Base-by-base conservation (phyloP, 1,140 invertebrate species). In the Caerostris extrusa region DNA sequence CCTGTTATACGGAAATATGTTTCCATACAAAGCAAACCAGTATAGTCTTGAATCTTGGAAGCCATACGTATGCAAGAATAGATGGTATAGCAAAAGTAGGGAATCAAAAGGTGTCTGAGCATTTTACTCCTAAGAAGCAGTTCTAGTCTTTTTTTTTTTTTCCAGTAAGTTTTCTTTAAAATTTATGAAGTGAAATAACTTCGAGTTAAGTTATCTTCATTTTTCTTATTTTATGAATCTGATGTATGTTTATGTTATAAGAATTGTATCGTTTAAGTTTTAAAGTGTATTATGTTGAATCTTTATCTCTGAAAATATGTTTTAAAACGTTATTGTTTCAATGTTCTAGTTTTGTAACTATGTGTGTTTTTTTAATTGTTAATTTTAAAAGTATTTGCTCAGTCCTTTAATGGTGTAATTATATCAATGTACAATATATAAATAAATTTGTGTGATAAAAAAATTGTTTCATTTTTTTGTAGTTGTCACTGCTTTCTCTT, bases 401-500 rank as follows among this genome's bases (percentile, higher is more conserved):
- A 94, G 93, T 86, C 93, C 93, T 81, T 85, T 90, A 87, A 90
- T 94, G 86, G 87, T 90, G 83, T 87, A 87, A 71, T 88, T 87
- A 87, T 77, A 93, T 93, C 61, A 87, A 56, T 87, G 93, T 90
- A 90, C 50, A 94, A 86, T 83, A 90, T 90, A 94, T 94, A 90
- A 94, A 90, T 94, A 94, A 94, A 94, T 90, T 82, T 90, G 88
- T 94, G 93, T 90, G 87, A 94, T 83, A 94, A 58, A 67, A 56
- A 55, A 17, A n/a, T 82, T 34, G 58, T 85, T n/a, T 7, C 57
- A 90, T 1, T 90, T 90, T 89, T 8, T 34, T 34, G 34, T 34
- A 1, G 34, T 34, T 34, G 34, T 34, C 34, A 2, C 34, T 34
- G 0, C 34, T 34, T 34, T 34, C 34, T 34, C 34, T 34, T 34